These are phyloP conservation scores for Heliconius erato DNA, from an alignment of 2,888 invertebrate genomes.

Conservation along the genomic window DNA sequence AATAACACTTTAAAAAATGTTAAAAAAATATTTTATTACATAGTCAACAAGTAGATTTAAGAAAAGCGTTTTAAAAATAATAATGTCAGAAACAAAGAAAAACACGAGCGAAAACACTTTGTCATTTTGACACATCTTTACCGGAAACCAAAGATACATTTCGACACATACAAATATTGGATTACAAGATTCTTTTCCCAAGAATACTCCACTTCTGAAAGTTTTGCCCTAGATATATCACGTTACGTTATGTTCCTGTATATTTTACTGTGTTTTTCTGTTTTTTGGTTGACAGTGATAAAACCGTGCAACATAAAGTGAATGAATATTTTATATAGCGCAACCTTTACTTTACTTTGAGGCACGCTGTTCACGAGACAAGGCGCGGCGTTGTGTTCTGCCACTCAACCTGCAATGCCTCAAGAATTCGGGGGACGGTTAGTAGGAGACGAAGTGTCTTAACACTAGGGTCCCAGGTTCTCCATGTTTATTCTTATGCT, in stretches of 20 bases:
- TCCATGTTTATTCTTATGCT: not conserved
- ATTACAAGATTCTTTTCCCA: not conserved
- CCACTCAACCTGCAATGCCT: not conserved
- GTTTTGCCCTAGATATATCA: slow-evolving; percentile 4
- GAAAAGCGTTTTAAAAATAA: not conserved
- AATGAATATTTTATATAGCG: no score
- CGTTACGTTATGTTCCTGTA: not conserved
- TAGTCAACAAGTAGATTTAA: no score
- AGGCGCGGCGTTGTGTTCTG: no score
- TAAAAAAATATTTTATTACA: no score
- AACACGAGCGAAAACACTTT: not conserved
- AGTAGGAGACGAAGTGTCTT: not conserved
- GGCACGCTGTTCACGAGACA: no score
- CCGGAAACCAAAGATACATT: not conserved
- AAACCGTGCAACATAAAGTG: not conserved
- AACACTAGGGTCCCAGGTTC: not conserved
- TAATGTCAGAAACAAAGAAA: not conserved
- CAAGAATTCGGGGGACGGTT: not conserved
- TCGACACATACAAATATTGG: not conserved
- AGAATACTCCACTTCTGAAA: not conserved
- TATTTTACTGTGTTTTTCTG: not conserved
- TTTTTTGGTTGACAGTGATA: not conserved
- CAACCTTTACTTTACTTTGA: no score
- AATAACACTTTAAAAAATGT: no score
- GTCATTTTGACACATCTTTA: not conserved